Percentiles rank a stretch among this genome's conserved stretches.
Conservation (phyloP, 2,113 vertebrate genomes). For the Phocoena phocoena region DNA sequence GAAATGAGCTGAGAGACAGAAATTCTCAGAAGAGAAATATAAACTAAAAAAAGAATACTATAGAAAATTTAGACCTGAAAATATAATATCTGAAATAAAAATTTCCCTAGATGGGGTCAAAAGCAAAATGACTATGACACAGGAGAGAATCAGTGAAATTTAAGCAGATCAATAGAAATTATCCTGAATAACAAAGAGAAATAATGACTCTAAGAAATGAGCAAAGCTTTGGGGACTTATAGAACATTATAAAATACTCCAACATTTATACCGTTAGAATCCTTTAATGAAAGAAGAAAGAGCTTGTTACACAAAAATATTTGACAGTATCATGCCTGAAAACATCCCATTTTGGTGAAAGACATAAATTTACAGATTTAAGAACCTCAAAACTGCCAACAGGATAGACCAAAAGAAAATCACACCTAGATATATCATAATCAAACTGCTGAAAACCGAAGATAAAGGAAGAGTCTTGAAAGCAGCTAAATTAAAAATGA, state of each 20-base stretch:
- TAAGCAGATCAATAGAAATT: neutral
- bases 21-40: neutral
- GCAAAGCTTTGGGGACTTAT: neutral
- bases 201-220: neutral
- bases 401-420: neutral
- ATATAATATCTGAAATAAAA: neutral
- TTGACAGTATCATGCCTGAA: neutral
- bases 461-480: neutral
- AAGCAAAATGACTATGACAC: neutral
- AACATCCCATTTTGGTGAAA: neutral
- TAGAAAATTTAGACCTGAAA: neutral
- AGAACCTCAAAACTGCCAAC: neutral
- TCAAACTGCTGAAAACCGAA: neutral
- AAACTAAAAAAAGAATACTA: neutral
- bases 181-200: neutral
- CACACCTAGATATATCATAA: neutral
- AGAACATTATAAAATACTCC: neutral
- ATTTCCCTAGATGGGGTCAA: neutral
- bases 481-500: neutral
- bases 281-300: neutral
- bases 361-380: neutral
- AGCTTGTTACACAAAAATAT: neutral
- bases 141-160: neutral
- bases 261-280: neutral
- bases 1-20: neutral